Evolutionary conservation across 2,888 invertebrate species (phyloP), one percentile per base, ranked within the genome.

Genomic region (Alloscopus bannaensis): DNA sequence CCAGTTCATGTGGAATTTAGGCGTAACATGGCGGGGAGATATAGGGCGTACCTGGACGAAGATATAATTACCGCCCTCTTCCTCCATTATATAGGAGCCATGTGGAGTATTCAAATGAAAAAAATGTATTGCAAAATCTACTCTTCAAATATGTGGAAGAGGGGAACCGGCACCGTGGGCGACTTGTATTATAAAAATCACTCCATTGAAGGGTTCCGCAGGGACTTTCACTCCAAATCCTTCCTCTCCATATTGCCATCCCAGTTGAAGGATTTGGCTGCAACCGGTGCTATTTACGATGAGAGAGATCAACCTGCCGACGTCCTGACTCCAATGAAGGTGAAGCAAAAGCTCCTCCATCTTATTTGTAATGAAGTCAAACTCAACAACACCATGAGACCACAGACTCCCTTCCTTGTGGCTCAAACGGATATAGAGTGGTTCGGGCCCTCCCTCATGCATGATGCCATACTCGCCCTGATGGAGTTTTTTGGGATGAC

Each of bases 361-460:
- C 11, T 75, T 0, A 66, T 84, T 11, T 76, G 72, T 55, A 84
- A 75, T 11, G 84, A 84, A 66, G 71, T 80, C 16, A 60, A 76
- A 18, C 42, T 84, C 1, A 80, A 83, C 59, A 60, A 64, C 26
- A 68, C 36, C 8, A n/a, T 83, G 1, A 50, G 72, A 45, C 75
- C 82, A 28, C 57, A 65, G 2, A 50, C 18, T 0, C 75, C 73
- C 0, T 42, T 84, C 4, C 65, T 69, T 3, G 76, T 83, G 0
- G 82, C 77, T 0, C 84, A 84, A 22, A 71, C 82, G 2, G 82
- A 84, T 45, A 60, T 83, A 62, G 84, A 82, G n/a, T 80, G 72
- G 65, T 83, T 82, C 70, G 82, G 80, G 11, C 82, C 84, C 0
- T 81, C 81, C 11, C 36, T 84, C 24, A 64, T 66, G 11, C 84